Evolutionary conservation across 2,113 vertebrate species (phyloP), one percentile per base, ranked within the genome.

Genomic region (Prunella fulvescens): DNA sequence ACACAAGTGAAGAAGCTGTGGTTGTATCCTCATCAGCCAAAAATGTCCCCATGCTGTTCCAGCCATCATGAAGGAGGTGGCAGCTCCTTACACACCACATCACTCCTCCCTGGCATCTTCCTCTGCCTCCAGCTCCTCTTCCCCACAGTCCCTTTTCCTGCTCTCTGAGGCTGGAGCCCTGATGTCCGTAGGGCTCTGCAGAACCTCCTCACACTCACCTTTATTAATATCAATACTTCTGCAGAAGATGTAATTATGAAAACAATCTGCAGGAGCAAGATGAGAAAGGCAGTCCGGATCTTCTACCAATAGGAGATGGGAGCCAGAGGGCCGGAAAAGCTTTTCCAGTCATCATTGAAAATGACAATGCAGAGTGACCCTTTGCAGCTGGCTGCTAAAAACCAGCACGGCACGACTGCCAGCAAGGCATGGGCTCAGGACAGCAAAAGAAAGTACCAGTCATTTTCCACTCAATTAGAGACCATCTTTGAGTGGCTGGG

Each of bases 391-490:
- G 81, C 42, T 66, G 53, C 78, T 95, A 88, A 95, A 62, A 66
- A 64, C 53, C 23, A 29, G 48, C 65, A 81, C 6, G 7, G 47
- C 44, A 66, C 0, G 2, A 40, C 85, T 0, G 1, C 50, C 50
- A 83, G 76, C 29, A 62, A 74, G 82, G 64, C 90, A 74, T 4
- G 40, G 45, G 61, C 54, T 86, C 4, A 3, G 72, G 87, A 81
- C 13, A 80, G 56, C 69, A 82, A 64, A 86, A 91, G 84, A 91
- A 86, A 80, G 67, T 64, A 78, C 15, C 62, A 80, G 56, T 54
- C 71, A 76, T 96, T 96, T 96, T 94, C 93, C 81, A 94, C 74
- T 86, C 79, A 81, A 90, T 93, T 91, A 95, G 64, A 86, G 72
- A 57, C 73, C 60, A 44, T 91, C 83, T 74, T 93, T 0, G 0